Evolutionary conservation across 2,113 vertebrate species (phyloP).

Genomic region (Mohoua ochrocephala): DNA sequence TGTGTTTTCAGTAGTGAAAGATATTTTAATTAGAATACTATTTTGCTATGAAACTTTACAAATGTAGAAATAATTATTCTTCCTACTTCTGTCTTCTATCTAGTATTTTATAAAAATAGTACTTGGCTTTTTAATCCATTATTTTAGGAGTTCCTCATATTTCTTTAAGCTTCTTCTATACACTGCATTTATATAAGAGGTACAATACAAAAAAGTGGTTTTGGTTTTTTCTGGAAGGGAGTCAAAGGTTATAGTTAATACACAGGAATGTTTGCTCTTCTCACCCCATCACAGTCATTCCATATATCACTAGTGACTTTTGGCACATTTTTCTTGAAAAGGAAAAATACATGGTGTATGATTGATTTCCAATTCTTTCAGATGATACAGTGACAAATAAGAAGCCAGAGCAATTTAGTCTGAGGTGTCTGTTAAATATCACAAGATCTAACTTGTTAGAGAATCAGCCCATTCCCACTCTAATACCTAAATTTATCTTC

Average conservation of each 20-base stretch:
- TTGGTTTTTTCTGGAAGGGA: background rate
- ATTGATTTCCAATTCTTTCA: conserved; percentile 36
- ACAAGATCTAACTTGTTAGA: background rate
- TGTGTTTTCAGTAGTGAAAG: background rate
- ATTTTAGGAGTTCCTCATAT: background rate
- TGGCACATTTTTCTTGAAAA: background rate
- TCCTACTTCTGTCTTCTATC: background rate
- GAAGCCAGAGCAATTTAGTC: background rate
- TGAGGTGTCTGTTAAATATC: background rate
- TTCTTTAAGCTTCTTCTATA: background rate
- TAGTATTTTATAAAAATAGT: background rate
- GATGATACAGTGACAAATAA: conserved; percentile 17
- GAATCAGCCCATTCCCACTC: background rate
- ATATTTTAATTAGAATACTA: background rate
- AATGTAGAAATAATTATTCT: background rate
- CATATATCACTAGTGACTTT: conserved; percentile 15
- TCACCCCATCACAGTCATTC: background rate
- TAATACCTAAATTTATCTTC: background rate
- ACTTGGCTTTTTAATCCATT: background rate
- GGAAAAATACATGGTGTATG: background rate
- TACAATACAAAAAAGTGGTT: background rate
- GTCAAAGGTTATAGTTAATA: conserved; percentile 2
- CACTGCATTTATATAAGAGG: background rate
- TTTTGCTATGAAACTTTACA: background rate
- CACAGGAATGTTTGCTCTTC: background rate